Base-by-base conservation (phyloP, 2,113 vertebrate genomes). In the Balaenoptera acutorostrata region DNA sequence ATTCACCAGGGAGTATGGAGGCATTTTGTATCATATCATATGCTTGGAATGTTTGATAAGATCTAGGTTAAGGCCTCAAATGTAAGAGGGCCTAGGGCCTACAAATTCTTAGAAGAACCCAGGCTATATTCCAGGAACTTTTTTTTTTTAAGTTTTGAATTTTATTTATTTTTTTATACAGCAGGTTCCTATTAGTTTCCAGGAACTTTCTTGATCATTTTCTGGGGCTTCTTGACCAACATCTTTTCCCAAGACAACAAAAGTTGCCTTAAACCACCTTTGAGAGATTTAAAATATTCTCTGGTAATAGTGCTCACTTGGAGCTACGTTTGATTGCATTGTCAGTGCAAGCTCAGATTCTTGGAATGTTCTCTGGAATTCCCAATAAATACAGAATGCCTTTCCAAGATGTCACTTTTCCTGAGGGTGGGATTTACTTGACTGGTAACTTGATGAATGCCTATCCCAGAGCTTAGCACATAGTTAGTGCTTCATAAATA, bases 221-320 rank as follows among this genome's bases (percentile, higher is more conserved):
- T 63, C 91, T 88, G 72, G 83, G 23, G 31, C 5, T 88, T 95
- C 64, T 85, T 77, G 15, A 95, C 75, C n/a, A 90, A 21, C 20
- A 61, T 82, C 81, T 88, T 78, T 93, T 86, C 92, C 61, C 39
- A 71, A 64, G 69, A 94, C 41, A 94, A 92, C 68, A 66, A 97
- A 94, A 90, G 13, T 59, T 89, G 57, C 39, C 81, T 69, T 81
- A 31, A 94, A 91, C 39, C 59, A 55, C 25, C 57, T 90, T 3
- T 81, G 71, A 93, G 66, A 82, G 71, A 71, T 77, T 95, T 93
- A 71, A 21, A 95, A 69, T 77, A 29, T 39, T 75, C 71, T 49
- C 95, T 59, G 31, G 17, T 81, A 93, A 81, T 13, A 90, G 29
- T 21, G 23, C 27, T 88, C 59, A 77, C 55, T 31, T 88, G 90